phyloP scores from a whole-genome alignment of 2,113 vertebrate species.

The Ictalurus punctatus region DNA sequence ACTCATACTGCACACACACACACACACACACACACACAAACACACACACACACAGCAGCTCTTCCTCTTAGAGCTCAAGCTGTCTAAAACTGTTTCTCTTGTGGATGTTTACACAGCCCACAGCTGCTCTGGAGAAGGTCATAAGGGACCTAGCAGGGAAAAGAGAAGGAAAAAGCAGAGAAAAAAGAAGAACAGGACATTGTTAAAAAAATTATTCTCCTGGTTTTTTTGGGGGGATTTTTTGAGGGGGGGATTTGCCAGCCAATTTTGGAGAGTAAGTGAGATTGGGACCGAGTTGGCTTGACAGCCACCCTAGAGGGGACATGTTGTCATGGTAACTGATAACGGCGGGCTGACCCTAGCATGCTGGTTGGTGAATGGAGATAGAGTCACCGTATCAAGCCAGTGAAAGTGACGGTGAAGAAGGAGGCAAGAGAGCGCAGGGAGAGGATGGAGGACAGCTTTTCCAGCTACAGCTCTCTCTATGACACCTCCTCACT shows the following conservation, averaged over 20 bases:
- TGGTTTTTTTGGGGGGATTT: neutral
- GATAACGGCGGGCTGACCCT: slow-evolving; percentile 83
- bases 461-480: slow-evolving; percentile 89
- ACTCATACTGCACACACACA: slow-evolving; percentile 34
- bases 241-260: neutral
- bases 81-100: slow-evolving; percentile 67
- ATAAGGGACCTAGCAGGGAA: slow-evolving; percentile 3
- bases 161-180: slow-evolving; percentile 8
- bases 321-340: slow-evolving; percentile 91
- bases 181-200: slow-evolving; percentile 40
- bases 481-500: slow-evolving; percentile 96
- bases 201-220: neutral
- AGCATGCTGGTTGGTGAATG: slow-evolving; percentile 70
- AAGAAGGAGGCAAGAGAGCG: slow-evolving; percentile 60
- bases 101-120: slow-evolving; percentile 61
- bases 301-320: slow-evolving; percentile 73
- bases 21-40: slow-evolving; percentile 1
- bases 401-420: slow-evolving; percentile 65
- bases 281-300: slow-evolving; percentile 62
- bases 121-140: slow-evolving; percentile 59
- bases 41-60: slow-evolving; percentile 37
- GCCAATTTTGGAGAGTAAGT: slow-evolving; percentile 9
- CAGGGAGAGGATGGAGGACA: slow-evolving; percentile 90
- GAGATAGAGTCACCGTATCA: slow-evolving; percentile 67
- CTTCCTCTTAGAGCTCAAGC: slow-evolving; percentile 61